phyloP scores from a whole-genome alignment of 2,888 invertebrate genomes.

The Thereva nobilitata region DNA sequence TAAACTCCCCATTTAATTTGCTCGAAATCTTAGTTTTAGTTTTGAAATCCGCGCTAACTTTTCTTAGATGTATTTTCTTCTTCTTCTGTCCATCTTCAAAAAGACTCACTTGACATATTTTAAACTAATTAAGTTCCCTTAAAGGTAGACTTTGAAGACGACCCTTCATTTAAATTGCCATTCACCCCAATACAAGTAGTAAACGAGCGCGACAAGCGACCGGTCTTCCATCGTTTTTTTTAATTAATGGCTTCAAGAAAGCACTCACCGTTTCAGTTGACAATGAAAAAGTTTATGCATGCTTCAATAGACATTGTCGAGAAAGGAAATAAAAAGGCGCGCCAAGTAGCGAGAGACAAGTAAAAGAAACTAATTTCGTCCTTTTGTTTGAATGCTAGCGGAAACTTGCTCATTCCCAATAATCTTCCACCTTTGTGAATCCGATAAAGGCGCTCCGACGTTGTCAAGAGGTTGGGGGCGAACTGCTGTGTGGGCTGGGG shows the following conservation, averaged over 20 bases:
- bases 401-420: constrained; percentile 26
- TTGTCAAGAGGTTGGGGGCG: background rate
- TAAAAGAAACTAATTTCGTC: constrained; percentile 37
- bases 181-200: too few species aligned
- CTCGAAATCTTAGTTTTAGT: too few species aligned
- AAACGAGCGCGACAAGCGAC: too few species aligned
- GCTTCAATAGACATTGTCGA: constrained; percentile 28
- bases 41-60: too few species aligned
- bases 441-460: constrained; percentile 21
- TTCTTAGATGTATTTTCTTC: too few species aligned
- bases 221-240: constrained; percentile 1
- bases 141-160: too few species aligned
- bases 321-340: background rate
- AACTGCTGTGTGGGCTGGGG: too few species aligned
- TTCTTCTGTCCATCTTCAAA: too few species aligned
- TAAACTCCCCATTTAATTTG: too few species aligned
- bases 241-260: constrained; percentile 22
- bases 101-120: too few species aligned
- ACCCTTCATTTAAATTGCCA: too few species aligned
- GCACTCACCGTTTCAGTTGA: constrained; percentile 15
- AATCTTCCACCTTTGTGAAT: constrained; percentile 15
- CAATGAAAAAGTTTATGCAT: constrained; percentile 26
- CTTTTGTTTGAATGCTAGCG: constrained; percentile 31
- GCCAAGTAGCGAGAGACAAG: background rate
- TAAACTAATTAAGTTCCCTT: too few species aligned